phyloP scores from a whole-genome alignment of 2,888 invertebrate species.

The Dasypolia templi region DNA sequence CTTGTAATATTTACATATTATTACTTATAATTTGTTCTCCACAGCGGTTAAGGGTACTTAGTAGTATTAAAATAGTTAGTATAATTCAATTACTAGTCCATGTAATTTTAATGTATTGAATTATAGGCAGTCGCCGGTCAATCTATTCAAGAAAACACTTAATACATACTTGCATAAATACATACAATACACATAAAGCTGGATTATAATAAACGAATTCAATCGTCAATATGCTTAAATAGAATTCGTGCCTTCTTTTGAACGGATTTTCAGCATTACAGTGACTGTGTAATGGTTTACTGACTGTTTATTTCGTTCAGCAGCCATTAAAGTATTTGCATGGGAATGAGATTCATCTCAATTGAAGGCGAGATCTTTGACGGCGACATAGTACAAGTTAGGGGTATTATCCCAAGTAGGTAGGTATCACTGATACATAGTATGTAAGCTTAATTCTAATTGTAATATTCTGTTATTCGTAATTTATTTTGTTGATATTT shows the following conservation, averaged over 20 bases:
- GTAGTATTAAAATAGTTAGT: constrained; percentile 81
- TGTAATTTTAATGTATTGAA: constrained; percentile 88
- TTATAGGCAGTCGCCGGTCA: constrained; percentile 84
- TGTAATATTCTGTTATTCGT: constrained; percentile 90
- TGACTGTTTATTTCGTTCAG: constrained; percentile 32
- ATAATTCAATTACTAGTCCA: constrained; percentile 90
- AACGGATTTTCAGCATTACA: constrained; percentile 22
- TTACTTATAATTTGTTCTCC: constrained; percentile 82
- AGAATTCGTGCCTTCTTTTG: constrained; percentile 17
- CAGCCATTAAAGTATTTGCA: constrained; percentile 24
- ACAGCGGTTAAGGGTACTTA: constrained; percentile 90
- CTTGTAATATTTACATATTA: constrained; percentile 77
- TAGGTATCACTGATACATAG: constrained; percentile 82
- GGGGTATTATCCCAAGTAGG: constrained; percentile 82
- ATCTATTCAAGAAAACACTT: constrained; percentile 47
- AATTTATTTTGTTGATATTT: constrained; percentile 91
- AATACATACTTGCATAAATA: too few species aligned
- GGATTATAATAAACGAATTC: constrained; percentile 28
- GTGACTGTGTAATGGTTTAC: constrained; percentile 3
- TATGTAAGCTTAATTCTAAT: constrained; percentile 83
- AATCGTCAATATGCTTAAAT: constrained; percentile 8
- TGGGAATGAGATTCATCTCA: constrained; percentile 33
- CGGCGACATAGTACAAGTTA: constrained; percentile 88
- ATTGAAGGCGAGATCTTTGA: constrained; percentile 64
- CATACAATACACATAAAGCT: neutral